Evolutionary conservation across 1,140 invertebrate genomes (phyloP), one percentile per base, ranked within the genome.

Genomic region (Polypedilum pembai): DNA sequence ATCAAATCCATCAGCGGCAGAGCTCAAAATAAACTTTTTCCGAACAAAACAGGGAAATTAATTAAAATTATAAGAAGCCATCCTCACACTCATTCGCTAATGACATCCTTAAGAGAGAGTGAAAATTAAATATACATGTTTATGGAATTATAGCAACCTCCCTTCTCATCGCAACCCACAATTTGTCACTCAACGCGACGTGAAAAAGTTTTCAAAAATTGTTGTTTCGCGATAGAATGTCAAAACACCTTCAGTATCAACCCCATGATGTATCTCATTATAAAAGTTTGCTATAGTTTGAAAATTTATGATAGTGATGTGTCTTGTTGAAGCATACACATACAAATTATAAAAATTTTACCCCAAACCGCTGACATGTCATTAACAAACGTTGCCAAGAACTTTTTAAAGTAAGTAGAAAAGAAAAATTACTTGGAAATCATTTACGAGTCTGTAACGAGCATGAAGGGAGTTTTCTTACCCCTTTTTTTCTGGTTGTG

Each of bases 101-200:
- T n/a, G n/a, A 56, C 45, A 56, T 56, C 45, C 45, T 56, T 56
- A 56, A 45, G 8, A 12, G 10, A 15, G n/a, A n/a, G n/a, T n/a
- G 45, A 56, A 56, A 33, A 33, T 33, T 33, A 33, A 33, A 33
- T 33, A 1, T 33, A 33, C 24, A 33, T 33, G 24, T 33, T 33
- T 33, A 15, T n/a, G 8, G 41, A 56, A 56, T 12, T 12, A 56
- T 56, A 56, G 45, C 45, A 5, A 33, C 24, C 24, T 33, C 24
- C 24, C n/a, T n/a, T 56, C 45, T 56, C 45, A 56, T 56, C 45
- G 45, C 45, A 56, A 56, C 45, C 45, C 45, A n/a, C 45, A 56
- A 56, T 56, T 56, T 56, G 45, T 56, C 45, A 56, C 45, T 56
- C 45, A 56, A n/a, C 45, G n/a, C 45, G n/a, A 56, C 45, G 45